These are phyloP conservation scores for Lapara coniferarum DNA, from an alignment of 2,888 invertebrate genomes.

Conservation along the genomic window DNA sequence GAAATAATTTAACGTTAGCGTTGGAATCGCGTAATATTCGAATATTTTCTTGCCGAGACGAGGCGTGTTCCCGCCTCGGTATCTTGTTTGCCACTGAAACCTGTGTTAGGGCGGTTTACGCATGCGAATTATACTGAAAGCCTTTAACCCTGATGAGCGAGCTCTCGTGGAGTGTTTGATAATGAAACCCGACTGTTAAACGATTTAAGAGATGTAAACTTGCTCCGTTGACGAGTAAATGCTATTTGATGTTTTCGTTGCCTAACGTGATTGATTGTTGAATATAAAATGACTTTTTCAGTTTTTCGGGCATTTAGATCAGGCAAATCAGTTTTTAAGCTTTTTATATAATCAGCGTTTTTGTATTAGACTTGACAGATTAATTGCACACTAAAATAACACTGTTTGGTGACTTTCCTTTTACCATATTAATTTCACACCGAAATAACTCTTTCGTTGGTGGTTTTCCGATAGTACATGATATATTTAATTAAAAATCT, in stretches of 20 bases:
- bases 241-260: conserved; percentile 23
- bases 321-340: neutral
- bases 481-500: too few relatives aligned
- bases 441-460: too few relatives aligned
- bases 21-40: conserved; percentile 22
- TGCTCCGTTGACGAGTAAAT: conserved; percentile 35
- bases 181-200: conserved; percentile 69
- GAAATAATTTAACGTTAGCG: conserved; percentile 11
- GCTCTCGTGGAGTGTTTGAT: conserved; percentile 62
- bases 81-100: conserved; percentile 64
- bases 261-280: conserved; percentile 1
- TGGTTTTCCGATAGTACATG: too few relatives aligned
- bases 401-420: too few relatives aligned
- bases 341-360: neutral
- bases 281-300: neutral
- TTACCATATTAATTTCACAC: too few relatives aligned
- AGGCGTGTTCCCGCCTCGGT: conserved; percentile 57
- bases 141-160: conserved; percentile 67
- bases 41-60: conserved; percentile 31
- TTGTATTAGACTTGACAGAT: too few relatives aligned
- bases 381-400: too few relatives aligned
- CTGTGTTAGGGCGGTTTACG: conserved; percentile 68
- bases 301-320: neutral
- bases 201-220: conserved; percentile 57
- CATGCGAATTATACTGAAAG: conserved; percentile 68